Percentiles rank a stretch among this genome's conserved stretches.
These are phyloP conservation scores for Drosophila prolongata DNA, from an alignment of 2,888 invertebrate species.

Conservation along the genomic window DNA sequence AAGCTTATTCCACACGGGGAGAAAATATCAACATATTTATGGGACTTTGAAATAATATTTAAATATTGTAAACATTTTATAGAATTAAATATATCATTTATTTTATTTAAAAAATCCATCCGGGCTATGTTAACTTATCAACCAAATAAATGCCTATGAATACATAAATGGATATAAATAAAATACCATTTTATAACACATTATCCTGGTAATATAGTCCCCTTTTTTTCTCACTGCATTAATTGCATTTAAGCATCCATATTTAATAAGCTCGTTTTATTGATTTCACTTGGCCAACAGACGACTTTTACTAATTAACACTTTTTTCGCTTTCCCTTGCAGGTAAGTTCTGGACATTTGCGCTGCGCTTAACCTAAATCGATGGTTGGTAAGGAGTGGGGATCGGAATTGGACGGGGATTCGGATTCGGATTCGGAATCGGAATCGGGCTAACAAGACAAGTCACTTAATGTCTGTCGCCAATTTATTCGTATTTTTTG, in stretches of 20 bases:
- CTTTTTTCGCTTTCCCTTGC: slow-evolving; percentile 53
- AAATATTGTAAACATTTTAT: too few species aligned
- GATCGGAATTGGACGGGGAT: slow-evolving; percentile 2
- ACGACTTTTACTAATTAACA: slow-evolving; percentile 58
- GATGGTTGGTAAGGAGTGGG: slow-evolving; percentile 17
- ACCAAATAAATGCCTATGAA: too few species aligned
- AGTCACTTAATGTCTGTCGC: slow-evolving; percentile 47
- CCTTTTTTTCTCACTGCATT: not conserved
- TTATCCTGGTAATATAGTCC: too few species aligned
- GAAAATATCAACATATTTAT: not conserved
- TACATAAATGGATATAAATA: too few species aligned
- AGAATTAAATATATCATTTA: too few species aligned
- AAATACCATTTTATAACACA: too few species aligned
- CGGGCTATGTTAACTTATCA: too few species aligned
- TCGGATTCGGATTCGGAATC: slow-evolving; percentile 16
- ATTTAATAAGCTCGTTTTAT: slow-evolving; percentile 18
- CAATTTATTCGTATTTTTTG: slow-evolving; percentile 37
- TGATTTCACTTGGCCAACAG: slow-evolving; percentile 7
- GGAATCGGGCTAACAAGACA: slow-evolving; percentile 46
- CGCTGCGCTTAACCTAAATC: slow-evolving; percentile 41
- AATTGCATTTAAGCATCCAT: not conserved
- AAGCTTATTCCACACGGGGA: not conserved
- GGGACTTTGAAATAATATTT: too few species aligned
- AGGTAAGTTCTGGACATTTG: slow-evolving; percentile 66
- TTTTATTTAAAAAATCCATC: too few species aligned